A percentile compares a stretch with the other conserved stretches of the same genome.
These are phyloP conservation scores for Pteruthius melanotis DNA, from an alignment of 2,113 vertebrate genomes.

Conservation along the genomic window DNA sequence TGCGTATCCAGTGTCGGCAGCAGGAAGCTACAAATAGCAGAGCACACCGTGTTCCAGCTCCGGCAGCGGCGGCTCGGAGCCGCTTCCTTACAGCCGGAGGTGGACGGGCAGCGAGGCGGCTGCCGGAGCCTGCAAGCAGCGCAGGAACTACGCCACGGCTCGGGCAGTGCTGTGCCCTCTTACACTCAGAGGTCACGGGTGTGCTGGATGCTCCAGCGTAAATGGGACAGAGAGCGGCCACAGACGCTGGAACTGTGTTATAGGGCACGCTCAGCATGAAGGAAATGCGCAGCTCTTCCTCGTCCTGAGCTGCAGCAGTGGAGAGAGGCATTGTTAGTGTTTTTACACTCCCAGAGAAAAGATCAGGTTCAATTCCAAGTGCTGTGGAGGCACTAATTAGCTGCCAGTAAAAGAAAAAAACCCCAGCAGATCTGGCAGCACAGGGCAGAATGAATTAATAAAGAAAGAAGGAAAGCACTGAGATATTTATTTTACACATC, in stretches of 20 bases:
- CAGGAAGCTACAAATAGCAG: slow-evolving; percentile 64
- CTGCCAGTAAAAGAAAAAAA: background rate
- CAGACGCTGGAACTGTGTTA: background rate
- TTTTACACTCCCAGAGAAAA: background rate
- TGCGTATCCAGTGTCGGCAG: slow-evolving; percentile 51
- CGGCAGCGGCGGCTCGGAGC: background rate
- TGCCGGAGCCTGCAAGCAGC: background rate
- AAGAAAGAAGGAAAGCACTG: background rate
- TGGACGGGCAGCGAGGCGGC: background rate
- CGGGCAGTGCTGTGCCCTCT: background rate
- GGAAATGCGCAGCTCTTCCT: background rate
- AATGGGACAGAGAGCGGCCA: background rate
- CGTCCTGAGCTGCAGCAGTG: background rate
- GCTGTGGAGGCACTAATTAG: background rate
- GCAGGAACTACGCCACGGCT: slow-evolving; percentile 43
- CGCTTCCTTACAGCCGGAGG: slow-evolving; percentile 36
- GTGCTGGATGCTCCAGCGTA: background rate
- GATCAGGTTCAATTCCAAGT: background rate
- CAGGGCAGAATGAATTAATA: background rate
- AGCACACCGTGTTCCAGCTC: slow-evolving; percentile 65
- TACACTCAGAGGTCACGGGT: background rate
- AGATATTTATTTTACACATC: background rate
- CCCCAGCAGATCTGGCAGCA: background rate
- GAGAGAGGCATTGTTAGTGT: background rate
- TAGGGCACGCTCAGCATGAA: background rate